Evolutionary conservation across 2,797 vertebrate species (phyloP), one percentile per base, ranked within the genome.

Genomic region (Kryptopterus vitreolus): DNA sequence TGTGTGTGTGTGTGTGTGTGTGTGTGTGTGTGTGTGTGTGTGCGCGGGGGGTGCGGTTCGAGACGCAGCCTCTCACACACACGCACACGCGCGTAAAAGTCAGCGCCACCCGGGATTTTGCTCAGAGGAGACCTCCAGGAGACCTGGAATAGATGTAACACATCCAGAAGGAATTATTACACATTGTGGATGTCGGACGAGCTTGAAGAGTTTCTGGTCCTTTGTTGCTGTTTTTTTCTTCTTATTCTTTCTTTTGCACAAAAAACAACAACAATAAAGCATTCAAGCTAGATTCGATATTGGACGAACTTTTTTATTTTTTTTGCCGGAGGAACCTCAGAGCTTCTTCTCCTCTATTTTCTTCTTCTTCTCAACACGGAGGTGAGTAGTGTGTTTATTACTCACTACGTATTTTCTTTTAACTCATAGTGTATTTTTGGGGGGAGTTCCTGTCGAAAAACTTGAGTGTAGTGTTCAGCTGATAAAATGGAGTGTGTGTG

Each of bases 361-460:
- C 38, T 43, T 43, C 38, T 43, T 43, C 38, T 43, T 43, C 38
- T 43, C 6, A 16, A 24, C 53, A 43, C 33, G 3, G 13, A 57
- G 71, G 71, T 72, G 29, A 71, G 69, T 24, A 57, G 9, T 55
- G 50, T 35, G 29, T 57, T 70, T 52, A 52, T 52, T 20, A 5
- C 1, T 22, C 16, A 53, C 1, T 72, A 2, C 4, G 10, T 16
- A 15, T 11, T n/a, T n/a, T n/a, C n/a, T n/a, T n/a, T n/a, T n/a
- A n/a, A n/a, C n/a, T n/a, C n/a, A n/a, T 16, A 1, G 9, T 35
- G 20, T 2, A 3, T 53, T 31, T 16, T 33, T 24, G n/a, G 11
- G 7, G 26, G 52, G 18, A 70, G 18, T 70, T 52, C 12, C 12
- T 12, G 20, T 15, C 20, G n/a, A n/a, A n/a, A n/a, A n/a, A n/a